Evolutionary conservation across 2,797 vertebrate genomes (phyloP), one percentile per base, ranked within the genome.

Genomic region (Poeciliopsis infans): DNA sequence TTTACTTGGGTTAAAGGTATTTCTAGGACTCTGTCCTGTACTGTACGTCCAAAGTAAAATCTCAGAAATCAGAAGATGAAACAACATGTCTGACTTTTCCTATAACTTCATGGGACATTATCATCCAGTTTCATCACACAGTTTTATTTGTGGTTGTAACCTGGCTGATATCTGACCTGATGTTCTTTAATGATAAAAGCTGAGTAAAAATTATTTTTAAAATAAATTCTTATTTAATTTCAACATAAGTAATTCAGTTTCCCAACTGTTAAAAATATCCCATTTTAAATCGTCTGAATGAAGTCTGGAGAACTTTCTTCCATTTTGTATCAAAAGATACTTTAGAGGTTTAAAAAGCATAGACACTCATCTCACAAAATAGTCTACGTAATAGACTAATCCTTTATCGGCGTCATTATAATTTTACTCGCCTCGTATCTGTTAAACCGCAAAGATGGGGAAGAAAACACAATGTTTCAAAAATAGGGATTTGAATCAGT

Each of bases 141-240:
- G 20, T 28, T 55, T 69, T 33, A 28, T n/a, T 36, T 6, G 31
- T 36, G 1, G 51, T 55, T 73, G 77, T 71, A 39, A 20, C 36
- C 64, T 47, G 36, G 74, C 46, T 77, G 57, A 77, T 43, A 74
- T 23, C 15, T 77, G 64, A 78, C 73, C 72, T 80, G 64, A 45
- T 77, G 20, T 78, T 57, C 47, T 73, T 85, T 57, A 80, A 1
- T 43, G 25, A 28, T 73, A 47, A 71, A 41, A 31, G 31, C 36
- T 72, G 74, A 72, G 28, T 66, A 46, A 70, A 76, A 83, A 79
- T 81, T 78, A 39, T 75, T 18, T 79, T 66, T 47, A 80, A 55
- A 53, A 25, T 53, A 25, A 53, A 53, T 25, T 53, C 23, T 25
- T 0, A 1, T 81, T 77, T 83, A 53, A 79, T 82, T 64, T 81